Evolutionary conservation across 2,113 vertebrate species (phyloP), one percentile per base, ranked within the genome.

Genomic region (Cryptomyrus ogoouensis): DNA sequence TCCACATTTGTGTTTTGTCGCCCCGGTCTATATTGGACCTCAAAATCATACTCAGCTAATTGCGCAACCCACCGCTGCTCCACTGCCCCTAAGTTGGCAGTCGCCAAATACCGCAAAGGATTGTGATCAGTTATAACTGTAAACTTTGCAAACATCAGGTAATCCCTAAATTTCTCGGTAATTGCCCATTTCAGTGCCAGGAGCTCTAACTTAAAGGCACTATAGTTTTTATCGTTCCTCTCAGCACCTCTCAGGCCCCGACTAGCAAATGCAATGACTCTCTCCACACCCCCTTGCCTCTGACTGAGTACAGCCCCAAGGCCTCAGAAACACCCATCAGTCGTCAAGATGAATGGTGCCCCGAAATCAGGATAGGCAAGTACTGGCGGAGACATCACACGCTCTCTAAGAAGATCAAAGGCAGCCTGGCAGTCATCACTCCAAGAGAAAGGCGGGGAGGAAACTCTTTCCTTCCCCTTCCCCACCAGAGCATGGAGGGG

Each of bases 11-110:
- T 49, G 27, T 91, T 90, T 5, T 53, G 47, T 12, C 49, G 1
- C 7, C 91, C 90, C 6, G 90, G 84, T 12, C 47, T 92, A 17
- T 90, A 90, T 15, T 5, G 35, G 0, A 90, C 87, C 4, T 92
- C 46, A 90, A 91, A 92, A 35, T 91, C 17, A 10, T 58, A 91
- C 19, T 91, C 77, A 9, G 89, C 88, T 0, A 91, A 24, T 21
- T 91, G 92, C 0, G 86, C 90, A 5, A 92, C 62, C 88, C 92
- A 90, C 0, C 42, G 7, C 27, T 92, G 90, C 19, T 91, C 89
- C 0, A 88, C 88, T 3, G 88, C 90, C 9, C 89, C 74, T 5
- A 90, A 31, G 49, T 92, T 90, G 3, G 89, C 58, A n/a, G 58
- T 66, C 2, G 2, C 24, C 58, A 66, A 66, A 27, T 66, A 10